Evolutionary conservation across 64 coral and sea anemone genomes (phyloP).

Genomic region (Stichodactyla helianthus): DNA sequence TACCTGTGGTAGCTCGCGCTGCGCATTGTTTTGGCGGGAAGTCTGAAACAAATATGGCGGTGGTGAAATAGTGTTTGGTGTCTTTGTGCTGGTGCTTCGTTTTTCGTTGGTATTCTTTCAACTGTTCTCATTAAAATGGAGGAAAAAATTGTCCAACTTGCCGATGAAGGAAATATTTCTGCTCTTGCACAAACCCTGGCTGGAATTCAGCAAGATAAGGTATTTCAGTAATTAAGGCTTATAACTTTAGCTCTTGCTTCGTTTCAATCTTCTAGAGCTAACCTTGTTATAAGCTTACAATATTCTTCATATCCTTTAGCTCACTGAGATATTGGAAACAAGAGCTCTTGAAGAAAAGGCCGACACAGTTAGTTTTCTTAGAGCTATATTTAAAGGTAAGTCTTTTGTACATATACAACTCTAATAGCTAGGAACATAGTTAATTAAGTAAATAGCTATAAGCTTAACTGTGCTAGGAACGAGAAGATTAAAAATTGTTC

Average conservation of each 20-base stretch:
- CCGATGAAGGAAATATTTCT: conserved; percentile 58
- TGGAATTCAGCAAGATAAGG: conserved; percentile 59
- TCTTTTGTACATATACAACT: background rate
- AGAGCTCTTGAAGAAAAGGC: conserved; percentile 61
- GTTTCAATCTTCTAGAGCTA: background rate
- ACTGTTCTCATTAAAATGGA: conserved; percentile 46
- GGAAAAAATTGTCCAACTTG: conserved; percentile 68
- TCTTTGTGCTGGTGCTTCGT: background rate
- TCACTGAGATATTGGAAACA: conserved; percentile 53
- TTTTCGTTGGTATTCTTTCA: background rate
- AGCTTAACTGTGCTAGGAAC: too few species aligned
- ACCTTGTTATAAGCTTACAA: background rate
- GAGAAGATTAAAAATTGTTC: background rate
- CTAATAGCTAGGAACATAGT: background rate
- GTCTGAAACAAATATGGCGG: background rate
- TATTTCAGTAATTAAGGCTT: background rate
- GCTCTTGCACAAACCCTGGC: conserved; percentile 42
- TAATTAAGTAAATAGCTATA: background rate
- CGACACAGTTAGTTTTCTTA: conserved; percentile 64
- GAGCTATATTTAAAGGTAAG: conserved; percentile 73
- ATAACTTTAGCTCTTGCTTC: background rate
- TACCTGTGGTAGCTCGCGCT: conserved; percentile 6
- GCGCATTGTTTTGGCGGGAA: background rate
- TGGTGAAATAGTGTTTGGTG: background rate
- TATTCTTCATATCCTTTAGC: conserved; percentile 18